Conservation (phyloP, 1,140 invertebrate genomes). For the Drosophila arizonae region DNA sequence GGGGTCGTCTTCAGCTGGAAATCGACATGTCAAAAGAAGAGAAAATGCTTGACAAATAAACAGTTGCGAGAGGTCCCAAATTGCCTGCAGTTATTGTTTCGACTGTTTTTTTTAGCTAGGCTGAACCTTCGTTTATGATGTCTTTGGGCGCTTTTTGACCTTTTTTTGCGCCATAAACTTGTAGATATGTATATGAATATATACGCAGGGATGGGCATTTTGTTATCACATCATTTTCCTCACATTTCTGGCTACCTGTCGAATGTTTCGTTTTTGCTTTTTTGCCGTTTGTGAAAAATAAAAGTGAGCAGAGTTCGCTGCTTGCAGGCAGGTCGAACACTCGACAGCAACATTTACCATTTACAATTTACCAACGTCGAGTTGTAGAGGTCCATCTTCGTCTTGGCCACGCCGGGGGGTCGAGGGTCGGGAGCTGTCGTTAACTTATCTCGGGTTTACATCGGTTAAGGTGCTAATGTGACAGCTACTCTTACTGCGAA, state of each 20-base stretch:
- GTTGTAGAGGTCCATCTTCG: slow-evolving; percentile 28
- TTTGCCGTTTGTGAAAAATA: slow-evolving; percentile 72
- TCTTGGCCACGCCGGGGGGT: slow-evolving; percentile 36
- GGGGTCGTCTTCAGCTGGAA: slow-evolving; percentile 54
- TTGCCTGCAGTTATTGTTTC: slow-evolving; percentile 80
- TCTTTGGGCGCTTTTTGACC: slow-evolving; percentile 76
- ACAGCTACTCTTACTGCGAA: slow-evolving; percentile 64
- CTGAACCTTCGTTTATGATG: slow-evolving; percentile 75
- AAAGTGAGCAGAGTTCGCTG: slow-evolving; percentile 63
- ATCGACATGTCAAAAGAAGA: slow-evolving; percentile 77
- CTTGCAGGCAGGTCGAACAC: slow-evolving; percentile 37
- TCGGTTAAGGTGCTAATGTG: slow-evolving; percentile 76
- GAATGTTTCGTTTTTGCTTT: slow-evolving; percentile 45
- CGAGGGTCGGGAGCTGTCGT: slow-evolving; percentile 52
- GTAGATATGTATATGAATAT: slow-evolving; percentile 31
- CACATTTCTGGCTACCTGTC: slow-evolving; percentile 63
- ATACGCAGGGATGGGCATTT: slow-evolving; percentile 3
- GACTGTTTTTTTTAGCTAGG: slow-evolving; percentile 40
- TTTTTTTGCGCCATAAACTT: slow-evolving; percentile 57
- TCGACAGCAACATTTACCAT: slow-evolving; percentile 27
- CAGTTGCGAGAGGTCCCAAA: slow-evolving; percentile 70
- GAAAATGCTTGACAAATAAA: slow-evolving; percentile 80
- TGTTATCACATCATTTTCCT: slow-evolving; percentile 72
- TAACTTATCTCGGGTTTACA: slow-evolving; percentile 75
- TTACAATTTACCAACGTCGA: slow-evolving; percentile 18